Evolutionary conservation across 2,797 vertebrate species (phyloP), one percentile per base, ranked within the genome.

Genomic region (Mus caroli): DNA sequence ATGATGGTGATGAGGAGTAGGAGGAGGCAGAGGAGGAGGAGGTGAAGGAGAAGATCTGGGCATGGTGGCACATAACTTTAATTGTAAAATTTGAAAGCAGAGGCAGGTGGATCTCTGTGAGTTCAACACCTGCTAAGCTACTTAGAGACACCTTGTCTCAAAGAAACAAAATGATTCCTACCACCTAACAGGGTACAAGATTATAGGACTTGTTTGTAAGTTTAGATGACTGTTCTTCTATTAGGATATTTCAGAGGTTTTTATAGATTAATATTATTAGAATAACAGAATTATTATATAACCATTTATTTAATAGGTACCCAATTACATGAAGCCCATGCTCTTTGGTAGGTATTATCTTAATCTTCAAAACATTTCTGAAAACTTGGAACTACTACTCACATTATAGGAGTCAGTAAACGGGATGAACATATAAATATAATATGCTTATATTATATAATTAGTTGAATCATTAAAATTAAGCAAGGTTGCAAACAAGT

Each of bases 301-400:
- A 54, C 3, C n/a, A 34, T 87, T 92, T 92, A 86, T 64, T 96
- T 73, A 94, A 58, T 94, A 78, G 91, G 6, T 9, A 73, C 13
- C 22, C 88, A 52, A 62, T 9, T 96, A 58, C 52, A 52, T 7
- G 31, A 88, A 37, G 6, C 28, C 60, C 54, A 69, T 71, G 54
- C 15, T 80, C 9, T 90, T 80, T 46, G 56, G 88, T 37, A 71
- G 84, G 13, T 73, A 93, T 15, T 58, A 37, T 67, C 56, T 50
- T 71, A 82, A 86, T 58, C 20, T 94, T 96, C 40, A 85, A 4
- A 34, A 71, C 79, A 84, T 71, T 84, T 28, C 75, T 64, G 46
- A 90, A 90, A 85, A 86, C 31, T 10, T 86, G 17, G 14, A 76
- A 76, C 75, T 19, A 31, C 71, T 78, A 40, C 91, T 79, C 31